Evolutionary conservation across 1,140 invertebrate genomes (phyloP), one percentile per base, ranked within the genome.

Genomic region (Anagrus nilaparvatae): DNA sequence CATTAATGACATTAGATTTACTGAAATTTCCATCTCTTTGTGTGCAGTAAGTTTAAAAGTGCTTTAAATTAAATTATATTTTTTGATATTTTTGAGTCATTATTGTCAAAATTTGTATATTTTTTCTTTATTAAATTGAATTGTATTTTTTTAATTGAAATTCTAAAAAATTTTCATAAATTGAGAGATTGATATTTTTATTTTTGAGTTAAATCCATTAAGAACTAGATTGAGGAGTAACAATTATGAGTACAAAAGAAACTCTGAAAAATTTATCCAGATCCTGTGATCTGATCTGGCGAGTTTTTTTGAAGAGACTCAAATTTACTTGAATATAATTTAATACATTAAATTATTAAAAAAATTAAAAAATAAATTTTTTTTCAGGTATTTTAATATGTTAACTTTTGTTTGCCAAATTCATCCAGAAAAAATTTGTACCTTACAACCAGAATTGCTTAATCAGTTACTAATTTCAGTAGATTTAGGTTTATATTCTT

Each of bases 1-100:
- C 84, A 16, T 59, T 87, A 34, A 83, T 87, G 74, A 82, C 72
- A 32, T 62, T 74, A n/a, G 79, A 87, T 54, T 56, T 87, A 16
- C 60, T 87, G 6, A 76, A 82, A 56, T 81, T 84, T 60, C 78
- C 76, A 12, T 69, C 71, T 4, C 59, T 89, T 10, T 86, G 84
- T 55, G 53, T 67, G 23, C 72, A 79, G 59, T 81, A 72, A 61
- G 63, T 61, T 20, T 40, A 4, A 34, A 23, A 25, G 6, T 40
- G 25, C 9, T 42, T n/a, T n/a, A n/a, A n/a, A n/a, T n/a, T n/a
- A n/a, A n/a, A n/a, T n/a, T n/a, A n/a, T n/a, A n/a, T n/a, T n/a
- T n/a, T n/a, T n/a, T n/a, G n/a, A n/a, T n/a, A n/a, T n/a, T n/a
- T 24, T 40, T 36, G 33, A 17, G 13, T 37, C 21, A 37, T 38